These are phyloP conservation scores for Empidonax traillii DNA, from an alignment of 2,113 vertebrate genomes.

Conservation along the genomic window DNA sequence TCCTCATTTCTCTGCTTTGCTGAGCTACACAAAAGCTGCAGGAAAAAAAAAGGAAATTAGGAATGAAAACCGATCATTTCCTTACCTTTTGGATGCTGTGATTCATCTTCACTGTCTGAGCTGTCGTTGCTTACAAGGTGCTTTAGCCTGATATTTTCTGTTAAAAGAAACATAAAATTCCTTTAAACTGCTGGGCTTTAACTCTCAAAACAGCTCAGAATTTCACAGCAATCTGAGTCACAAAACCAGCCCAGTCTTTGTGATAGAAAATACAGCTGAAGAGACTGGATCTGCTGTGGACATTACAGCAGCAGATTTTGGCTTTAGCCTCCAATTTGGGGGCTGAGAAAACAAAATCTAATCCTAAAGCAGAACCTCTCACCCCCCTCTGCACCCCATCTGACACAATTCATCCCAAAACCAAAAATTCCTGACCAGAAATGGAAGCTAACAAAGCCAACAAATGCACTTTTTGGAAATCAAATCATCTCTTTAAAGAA, in stretches of 20 bases:
- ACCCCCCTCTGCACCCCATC: not conserved
- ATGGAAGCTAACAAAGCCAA: not conserved
- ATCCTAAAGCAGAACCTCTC: not conserved
- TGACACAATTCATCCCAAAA: not conserved
- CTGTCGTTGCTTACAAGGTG: constrained; percentile 90
- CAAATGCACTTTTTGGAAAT: not conserved
- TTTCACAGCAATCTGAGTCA: not conserved
- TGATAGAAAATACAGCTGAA: not conserved
- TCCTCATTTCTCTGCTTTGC: not conserved
- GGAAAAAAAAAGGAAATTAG: not conserved
- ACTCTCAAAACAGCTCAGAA: not conserved
- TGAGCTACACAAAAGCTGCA: not conserved
- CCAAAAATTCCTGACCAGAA: not conserved
- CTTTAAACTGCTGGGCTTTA: not conserved
- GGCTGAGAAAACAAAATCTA: not conserved
- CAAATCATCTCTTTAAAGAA: not conserved
- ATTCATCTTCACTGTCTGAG: constrained; percentile 89
- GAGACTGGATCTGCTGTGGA: not conserved
- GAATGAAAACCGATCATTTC: not conserved
- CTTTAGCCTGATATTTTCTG: constrained; percentile 91
- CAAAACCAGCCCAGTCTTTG: not conserved
- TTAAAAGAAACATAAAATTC: constrained; percentile 25
- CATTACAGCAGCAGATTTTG: not conserved
- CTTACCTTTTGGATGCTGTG: constrained; percentile 85
- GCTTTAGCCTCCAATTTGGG: not conserved